These are phyloP conservation scores for Streptopelia turtur DNA, from an alignment of 2,797 vertebrate species.

Conservation along the genomic window DNA sequence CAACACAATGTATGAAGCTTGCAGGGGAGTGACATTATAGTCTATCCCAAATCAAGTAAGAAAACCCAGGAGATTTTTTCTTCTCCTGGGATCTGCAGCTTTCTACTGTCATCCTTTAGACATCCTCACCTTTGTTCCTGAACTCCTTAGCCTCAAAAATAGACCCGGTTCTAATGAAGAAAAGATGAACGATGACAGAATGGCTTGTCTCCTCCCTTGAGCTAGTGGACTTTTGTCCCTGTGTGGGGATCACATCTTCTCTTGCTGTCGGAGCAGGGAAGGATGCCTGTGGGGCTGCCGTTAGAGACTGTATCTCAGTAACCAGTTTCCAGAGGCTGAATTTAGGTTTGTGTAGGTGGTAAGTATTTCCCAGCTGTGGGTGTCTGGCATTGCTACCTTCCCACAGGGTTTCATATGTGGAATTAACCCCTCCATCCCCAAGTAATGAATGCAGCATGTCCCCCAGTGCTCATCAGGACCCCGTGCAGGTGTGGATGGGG, in stretches of 20 bases:
- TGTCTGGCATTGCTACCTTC: conserved; percentile 37
- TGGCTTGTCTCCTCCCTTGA: background rate
- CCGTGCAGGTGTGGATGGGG: rapidly evolving
- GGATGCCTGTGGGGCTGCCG: background rate
- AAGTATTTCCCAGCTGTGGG: conserved; percentile 46
- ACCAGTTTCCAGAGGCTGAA: conserved; percentile 53
- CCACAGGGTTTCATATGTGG: background rate
- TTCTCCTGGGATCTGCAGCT: background rate
- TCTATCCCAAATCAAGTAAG: background rate
- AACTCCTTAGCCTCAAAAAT: background rate
- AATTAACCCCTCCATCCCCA: conserved; percentile 37
- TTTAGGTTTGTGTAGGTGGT: conserved; percentile 48
- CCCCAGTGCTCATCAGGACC: rapidly evolving
- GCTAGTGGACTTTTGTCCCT: background rate
- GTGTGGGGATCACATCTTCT: background rate
- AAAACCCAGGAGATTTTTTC: background rate
- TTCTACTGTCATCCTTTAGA: background rate
- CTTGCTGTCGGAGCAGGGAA: background rate
- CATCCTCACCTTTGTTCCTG: background rate
- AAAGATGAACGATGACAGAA: background rate
- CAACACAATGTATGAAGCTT: background rate
- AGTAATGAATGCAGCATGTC: background rate
- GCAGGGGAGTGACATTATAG: background rate
- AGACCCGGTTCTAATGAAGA: background rate
- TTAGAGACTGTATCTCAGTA: conserved; percentile 59